These are phyloP conservation scores for Parazoanthus atlanticus DNA, from an alignment of 92 coral and sea anemone species.

Conservation along the genomic window DNA sequence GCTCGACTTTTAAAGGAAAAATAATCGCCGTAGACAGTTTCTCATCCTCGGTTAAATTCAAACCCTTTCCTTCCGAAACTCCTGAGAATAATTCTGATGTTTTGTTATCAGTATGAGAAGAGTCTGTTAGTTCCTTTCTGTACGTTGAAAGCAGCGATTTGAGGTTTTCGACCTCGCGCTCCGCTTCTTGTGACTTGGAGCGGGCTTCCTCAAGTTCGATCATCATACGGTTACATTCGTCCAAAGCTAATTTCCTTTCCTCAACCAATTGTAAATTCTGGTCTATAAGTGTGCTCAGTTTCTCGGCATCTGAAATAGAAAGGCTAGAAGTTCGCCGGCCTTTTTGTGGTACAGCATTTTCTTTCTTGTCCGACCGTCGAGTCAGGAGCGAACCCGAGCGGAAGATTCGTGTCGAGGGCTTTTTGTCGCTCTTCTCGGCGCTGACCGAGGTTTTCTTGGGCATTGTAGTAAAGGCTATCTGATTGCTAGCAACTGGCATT, in stretches of 20 bases:
- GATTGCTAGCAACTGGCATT: constrained; percentile 29
- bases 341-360: constrained; percentile 47
- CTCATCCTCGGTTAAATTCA: constrained; percentile 21
- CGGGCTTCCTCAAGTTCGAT: constrained; percentile 70
- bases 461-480: constrained; percentile 60
- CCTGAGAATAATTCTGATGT: constrained; percentile 44
- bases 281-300: constrained; percentile 60
- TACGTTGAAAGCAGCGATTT: constrained; percentile 73
- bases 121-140: constrained; percentile 44
- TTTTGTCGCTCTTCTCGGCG: constrained; percentile 66
- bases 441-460: constrained; percentile 74
- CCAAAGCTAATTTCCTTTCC: constrained; percentile 68
- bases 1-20: constrained; percentile 81
- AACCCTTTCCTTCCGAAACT: constrained; percentile 27
- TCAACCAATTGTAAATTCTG: constrained; percentile 67
- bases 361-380: constrained; percentile 64
- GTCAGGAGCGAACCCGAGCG: constrained; percentile 83
- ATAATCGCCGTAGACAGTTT: constrained; percentile 45
- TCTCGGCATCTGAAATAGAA: constrained; percentile 72
- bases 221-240: constrained; percentile 66
- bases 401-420: constrained; percentile 64
- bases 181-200: constrained; percentile 61
- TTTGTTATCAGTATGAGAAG: constrained; percentile 33
- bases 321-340: constrained; percentile 66
- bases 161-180: constrained; percentile 78